Evolutionary conservation across 2,113 vertebrate species (phyloP), one percentile per base, ranked within the genome.

Genomic region (Cyanistes caeruleus): DNA sequence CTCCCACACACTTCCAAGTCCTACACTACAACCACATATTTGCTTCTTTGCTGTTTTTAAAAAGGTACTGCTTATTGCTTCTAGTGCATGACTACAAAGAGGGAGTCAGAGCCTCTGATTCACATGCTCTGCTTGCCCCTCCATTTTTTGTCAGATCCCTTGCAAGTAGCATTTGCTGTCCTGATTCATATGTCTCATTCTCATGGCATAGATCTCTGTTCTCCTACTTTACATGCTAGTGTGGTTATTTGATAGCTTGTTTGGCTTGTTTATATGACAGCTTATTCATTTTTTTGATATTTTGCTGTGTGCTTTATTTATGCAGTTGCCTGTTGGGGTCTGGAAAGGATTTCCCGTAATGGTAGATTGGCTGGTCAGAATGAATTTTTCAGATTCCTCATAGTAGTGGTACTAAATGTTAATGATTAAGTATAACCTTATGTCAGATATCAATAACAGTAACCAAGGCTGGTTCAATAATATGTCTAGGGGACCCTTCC

Each of bases 381-480:
- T 90, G 83, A 75, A 96, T 96, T 97, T 96, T 96, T 95, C 92
- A 90, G 93, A 97, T 96, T 96, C 90, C 65, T 94, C 62, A 60
- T 58, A 87, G 83, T 14, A 5, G 90, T 75, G 83, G 85, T 95
- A 96, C 96, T 97, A 97, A 97, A 96, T 95, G 95, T 94, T 94
- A 92, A 93, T 93, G 88, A 96, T 97, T 94, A 96, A 97, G 87
- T 97, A 70, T 90, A 97, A 96, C 96, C 93, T 94, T 93, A 94
- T 96, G 96, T 92, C 95, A 96, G 88, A 90, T 96, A 96, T 96
- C 96, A 96, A 96, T 96, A 96, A 96, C 93, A 96, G 93, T 96
- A 97, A 95, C 95, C 88, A 96, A 95, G 96, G 80, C 73, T 95
- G 88, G 95, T 92, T 97, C 95, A 94, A 96, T 96, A 95, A 95